These are phyloP conservation scores for Heliconius erato DNA, from an alignment of 2,888 invertebrate genomes.

Conservation along the genomic window DNA sequence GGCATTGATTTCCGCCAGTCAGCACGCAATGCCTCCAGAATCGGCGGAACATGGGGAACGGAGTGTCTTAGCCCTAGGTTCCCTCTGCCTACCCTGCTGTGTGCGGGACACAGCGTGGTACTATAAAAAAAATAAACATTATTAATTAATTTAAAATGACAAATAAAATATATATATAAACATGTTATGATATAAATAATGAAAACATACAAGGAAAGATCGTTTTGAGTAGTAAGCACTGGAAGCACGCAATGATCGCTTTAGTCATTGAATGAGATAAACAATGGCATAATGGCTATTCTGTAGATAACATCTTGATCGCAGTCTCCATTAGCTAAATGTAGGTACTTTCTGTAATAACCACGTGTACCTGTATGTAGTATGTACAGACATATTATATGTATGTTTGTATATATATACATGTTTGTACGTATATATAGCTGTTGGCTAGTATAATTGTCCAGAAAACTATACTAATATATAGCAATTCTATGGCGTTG, in stretches of 20 bases:
- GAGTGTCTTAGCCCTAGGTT: no score
- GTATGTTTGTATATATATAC: not conserved
- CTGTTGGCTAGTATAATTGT: not conserved
- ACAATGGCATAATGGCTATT: constrained; percentile 66
- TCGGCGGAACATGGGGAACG: no score
- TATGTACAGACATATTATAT: not conserved
- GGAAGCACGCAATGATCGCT: constrained; percentile 73
- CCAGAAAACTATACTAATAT: no score
- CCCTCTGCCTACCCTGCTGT: no score
- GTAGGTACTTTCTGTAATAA: constrained; percentile 44
- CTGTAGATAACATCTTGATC: constrained; percentile 66
- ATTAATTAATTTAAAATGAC: no score
- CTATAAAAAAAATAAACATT: no score
- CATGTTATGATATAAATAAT: constrained; percentile 42
- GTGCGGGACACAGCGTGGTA: no score
- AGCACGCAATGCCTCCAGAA: no score
- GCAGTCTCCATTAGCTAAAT: constrained; percentile 57
- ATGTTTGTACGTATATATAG: not conserved
- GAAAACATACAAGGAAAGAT: constrained; percentile 53
- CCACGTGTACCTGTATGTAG: constrained; percentile 8
- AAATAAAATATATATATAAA: no score
- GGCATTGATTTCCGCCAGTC: no score
- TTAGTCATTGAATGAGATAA: constrained; percentile 64
- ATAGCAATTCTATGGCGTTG: no score
- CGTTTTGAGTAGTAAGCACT: constrained; percentile 58